Evolutionary conservation across 2,888 invertebrate genomes (phyloP).

Genomic region (Drosophila pullipes): DNA sequence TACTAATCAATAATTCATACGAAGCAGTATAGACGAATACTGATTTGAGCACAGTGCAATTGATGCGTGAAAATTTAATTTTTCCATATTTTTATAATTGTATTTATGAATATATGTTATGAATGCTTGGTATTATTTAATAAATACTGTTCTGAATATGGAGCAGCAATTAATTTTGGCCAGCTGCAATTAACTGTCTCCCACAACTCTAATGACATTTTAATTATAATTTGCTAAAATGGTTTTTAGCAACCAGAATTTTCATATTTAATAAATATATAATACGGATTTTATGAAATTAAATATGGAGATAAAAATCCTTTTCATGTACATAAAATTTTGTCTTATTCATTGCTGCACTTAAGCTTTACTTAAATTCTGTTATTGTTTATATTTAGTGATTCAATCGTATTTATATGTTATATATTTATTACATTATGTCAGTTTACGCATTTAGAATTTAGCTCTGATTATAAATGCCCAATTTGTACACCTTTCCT

Average conservation of each 20-base stretch:
- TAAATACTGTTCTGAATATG: not conserved
- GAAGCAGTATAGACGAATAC: constrained; percentile 11
- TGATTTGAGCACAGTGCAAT: constrained; percentile 8
- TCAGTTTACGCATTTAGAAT: not conserved
- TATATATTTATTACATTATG: not conserved
- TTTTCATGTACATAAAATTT: not conserved
- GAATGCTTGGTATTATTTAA: not conserved
- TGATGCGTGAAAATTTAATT: not conserved
- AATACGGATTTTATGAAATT: not conserved
- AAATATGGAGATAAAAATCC: not conserved
- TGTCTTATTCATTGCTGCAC: not conserved
- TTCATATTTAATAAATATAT: not conserved
- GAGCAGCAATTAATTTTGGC: constrained; percentile 3
- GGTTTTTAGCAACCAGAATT: not conserved
- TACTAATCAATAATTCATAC: constrained; percentile 49
- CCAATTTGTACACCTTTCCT: constrained; percentile 6
- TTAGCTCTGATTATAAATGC: not conserved
- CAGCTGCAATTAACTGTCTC: constrained; percentile 8
- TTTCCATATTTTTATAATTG: not conserved
- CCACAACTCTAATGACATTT: constrained; percentile 1
- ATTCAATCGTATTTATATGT: not conserved
- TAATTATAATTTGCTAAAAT: constrained; percentile 13
- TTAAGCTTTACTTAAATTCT: not conserved
- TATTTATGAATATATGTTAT: not conserved
- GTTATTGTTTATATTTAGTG: not conserved